Percentiles rank a stretch among this genome's conserved stretches.
Conservation (phyloP, 2,888 invertebrate species). For the Ethmia dodecea region DNA sequence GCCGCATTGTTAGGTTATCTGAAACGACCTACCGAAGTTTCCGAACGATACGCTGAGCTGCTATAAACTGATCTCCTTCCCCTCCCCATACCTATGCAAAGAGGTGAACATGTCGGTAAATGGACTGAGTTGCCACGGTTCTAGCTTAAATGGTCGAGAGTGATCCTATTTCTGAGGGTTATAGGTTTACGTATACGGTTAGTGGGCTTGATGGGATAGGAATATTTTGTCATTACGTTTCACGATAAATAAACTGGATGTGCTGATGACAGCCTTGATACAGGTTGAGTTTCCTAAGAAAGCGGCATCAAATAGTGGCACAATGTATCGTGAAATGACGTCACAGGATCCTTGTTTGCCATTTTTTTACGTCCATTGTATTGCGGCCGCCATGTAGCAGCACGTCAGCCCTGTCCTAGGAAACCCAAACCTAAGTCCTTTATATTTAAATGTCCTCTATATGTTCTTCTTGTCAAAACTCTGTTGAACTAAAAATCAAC, state of each 20-base stretch:
- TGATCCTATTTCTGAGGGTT: conserved; percentile 13
- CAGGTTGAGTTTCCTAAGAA: no score
- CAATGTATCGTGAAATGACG: no score
- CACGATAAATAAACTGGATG: background rate
- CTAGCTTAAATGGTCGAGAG: conserved; percentile 27
- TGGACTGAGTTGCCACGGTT: conserved; percentile 30
- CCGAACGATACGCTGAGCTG: conserved; percentile 38
- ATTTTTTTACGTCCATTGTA: no score
- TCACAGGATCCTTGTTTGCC: no score
- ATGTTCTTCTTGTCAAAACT: no score
- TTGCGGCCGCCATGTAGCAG: no score
- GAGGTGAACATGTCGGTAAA: conserved; percentile 20
- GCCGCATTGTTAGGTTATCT: conserved; percentile 64
- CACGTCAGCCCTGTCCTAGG: no score
- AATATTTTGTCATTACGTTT: conserved; percentile 2
- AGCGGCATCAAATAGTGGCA: no score
- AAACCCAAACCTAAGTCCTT: no score
- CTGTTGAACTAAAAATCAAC: no score
- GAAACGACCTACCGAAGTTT: conserved; percentile 32
- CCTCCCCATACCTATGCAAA: conserved; percentile 6
- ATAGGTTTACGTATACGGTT: conserved; percentile 8
- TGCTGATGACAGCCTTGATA: no score
- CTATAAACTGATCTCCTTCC: conserved; percentile 41
- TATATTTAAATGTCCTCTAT: no score
- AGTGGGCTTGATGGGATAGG: conserved; percentile 3